Conservation (phyloP, 2,888 invertebrate genomes). For the Brachypterus glaber region DNA sequence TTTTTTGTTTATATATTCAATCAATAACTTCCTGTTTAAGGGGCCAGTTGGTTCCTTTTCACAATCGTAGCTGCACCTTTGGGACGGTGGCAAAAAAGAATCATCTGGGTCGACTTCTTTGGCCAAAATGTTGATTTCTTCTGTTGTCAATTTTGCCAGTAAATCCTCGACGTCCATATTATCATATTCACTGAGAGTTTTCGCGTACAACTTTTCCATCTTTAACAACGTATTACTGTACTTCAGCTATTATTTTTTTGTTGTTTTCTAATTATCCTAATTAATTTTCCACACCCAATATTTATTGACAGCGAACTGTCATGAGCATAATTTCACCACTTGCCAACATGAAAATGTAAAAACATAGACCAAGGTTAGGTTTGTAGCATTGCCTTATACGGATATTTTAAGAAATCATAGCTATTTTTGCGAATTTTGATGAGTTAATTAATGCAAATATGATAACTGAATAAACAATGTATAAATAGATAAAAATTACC, state of each 20-base stretch:
- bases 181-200: constrained; percentile 83
- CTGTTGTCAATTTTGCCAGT: constrained; percentile 82
- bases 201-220: constrained; percentile 65
- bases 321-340: constrained; percentile 1
- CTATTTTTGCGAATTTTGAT: too few relatives aligned
- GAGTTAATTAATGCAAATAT: too few relatives aligned
- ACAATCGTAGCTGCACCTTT: constrained; percentile 93
- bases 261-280: constrained; percentile 1
- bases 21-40: constrained; percentile 85
- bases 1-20: constrained; percentile 95
- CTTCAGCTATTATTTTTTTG: not conserved
- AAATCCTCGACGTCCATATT: constrained; percentile 95
- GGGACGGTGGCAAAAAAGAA: constrained; percentile 89
- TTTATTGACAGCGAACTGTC: constrained; percentile 4
- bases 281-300: constrained; percentile 5
- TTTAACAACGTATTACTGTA: not conserved
- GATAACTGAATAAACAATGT: too few relatives aligned
- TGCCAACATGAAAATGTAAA: constrained; percentile 2
- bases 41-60: constrained; percentile 94
- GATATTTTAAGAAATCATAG: too few relatives aligned
- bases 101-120: constrained; percentile 99
- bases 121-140: constrained; percentile 93
- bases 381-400: not conserved
- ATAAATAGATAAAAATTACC: too few relatives aligned
- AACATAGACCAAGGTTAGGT: constrained; percentile 4